Conservation (phyloP, 2,888 invertebrate genomes). For the Aleiodes alternator region DNA sequence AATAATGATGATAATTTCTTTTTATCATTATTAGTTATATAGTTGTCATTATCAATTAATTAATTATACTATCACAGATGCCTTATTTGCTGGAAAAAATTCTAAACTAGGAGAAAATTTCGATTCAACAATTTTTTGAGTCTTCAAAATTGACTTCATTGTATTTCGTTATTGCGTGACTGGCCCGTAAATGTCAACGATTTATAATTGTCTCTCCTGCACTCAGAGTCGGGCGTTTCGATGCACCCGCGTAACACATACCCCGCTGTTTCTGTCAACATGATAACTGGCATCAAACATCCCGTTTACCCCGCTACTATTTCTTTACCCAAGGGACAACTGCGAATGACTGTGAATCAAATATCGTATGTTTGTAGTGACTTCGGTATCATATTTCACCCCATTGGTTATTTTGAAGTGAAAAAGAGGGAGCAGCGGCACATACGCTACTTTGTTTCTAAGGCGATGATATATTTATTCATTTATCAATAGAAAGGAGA, state of each 20-base stretch:
- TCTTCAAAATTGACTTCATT: conserved; percentile 39
- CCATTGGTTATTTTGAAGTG: neutral
- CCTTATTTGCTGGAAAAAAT: neutral
- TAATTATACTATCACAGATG: too few species aligned
- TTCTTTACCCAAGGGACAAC: conserved; percentile 65
- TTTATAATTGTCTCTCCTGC: conserved; percentile 72
- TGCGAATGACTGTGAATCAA: conserved; percentile 71
- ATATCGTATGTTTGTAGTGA: conserved; percentile 20
- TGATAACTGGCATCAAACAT: conserved; percentile 74
- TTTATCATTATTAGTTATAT: too few species aligned
- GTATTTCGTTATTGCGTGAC: conserved; percentile 25
- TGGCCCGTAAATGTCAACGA: conserved; percentile 72
- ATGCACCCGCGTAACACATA: conserved; percentile 34
- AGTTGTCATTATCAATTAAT: too few species aligned
- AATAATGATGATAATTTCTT: too few species aligned
- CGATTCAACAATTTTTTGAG: neutral
- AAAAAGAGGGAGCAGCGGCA: too few species aligned
- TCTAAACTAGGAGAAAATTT: neutral
- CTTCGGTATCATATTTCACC: neutral
- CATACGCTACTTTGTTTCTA: too few species aligned
- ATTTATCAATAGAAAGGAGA: too few species aligned
- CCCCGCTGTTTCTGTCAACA: conserved; percentile 72
- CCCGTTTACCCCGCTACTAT: conserved; percentile 54
- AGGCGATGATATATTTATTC: too few species aligned
- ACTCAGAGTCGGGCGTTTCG: conserved; percentile 44